Evolutionary conservation across 1,140 invertebrate genomes (phyloP), one percentile per base, ranked within the genome.

Genomic region (Prorops nasuta): DNA sequence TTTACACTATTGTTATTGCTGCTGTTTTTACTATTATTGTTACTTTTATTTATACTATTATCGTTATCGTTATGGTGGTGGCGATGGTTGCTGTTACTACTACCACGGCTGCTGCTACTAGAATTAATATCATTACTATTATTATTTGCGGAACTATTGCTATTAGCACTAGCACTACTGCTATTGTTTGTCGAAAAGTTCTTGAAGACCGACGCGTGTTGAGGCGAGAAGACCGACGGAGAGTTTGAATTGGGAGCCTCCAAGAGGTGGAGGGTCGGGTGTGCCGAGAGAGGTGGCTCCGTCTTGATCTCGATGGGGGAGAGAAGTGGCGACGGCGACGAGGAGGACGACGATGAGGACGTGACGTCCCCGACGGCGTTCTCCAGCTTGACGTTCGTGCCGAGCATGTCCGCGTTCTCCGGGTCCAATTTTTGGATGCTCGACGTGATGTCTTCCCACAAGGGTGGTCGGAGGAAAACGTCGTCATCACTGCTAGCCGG

Each of bases 361-460:
- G 72, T 78, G 58, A 81, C 83, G 51, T 90, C 88, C n/a, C n/a
- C n/a, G n/a, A n/a, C n/a, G 39, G 86, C 84, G 31, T 84, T 81
- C 68, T 90, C 88, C 63, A 90, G 79, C 67, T 90, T 90, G 50
- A 90, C 85, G 51, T 72, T 69, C 2, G 62, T 73, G 31, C 83
- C 87, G 53, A 92, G 76, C 88, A 92, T 90, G 66, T 90, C 87
- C n/a, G 90, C 88, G 67, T 91, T 91, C 69, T 91, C 90, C 12
- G 89, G 89, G 69, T 92, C 90, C 55, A 92, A 86, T 71, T 91
- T 92, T 61, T 90, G 86, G 69, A 93, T 91, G 59, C 88, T 91
- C 64, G 88, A 90, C 37, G 89, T 86, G 67, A 93, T 92, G 77
- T 92, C 90, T 72, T 93, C 90, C 90, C 91, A 93, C 6, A 91